phyloP scores from a whole-genome alignment of 2,113 vertebrate genomes.

The Chloebia gouldiae region DNA sequence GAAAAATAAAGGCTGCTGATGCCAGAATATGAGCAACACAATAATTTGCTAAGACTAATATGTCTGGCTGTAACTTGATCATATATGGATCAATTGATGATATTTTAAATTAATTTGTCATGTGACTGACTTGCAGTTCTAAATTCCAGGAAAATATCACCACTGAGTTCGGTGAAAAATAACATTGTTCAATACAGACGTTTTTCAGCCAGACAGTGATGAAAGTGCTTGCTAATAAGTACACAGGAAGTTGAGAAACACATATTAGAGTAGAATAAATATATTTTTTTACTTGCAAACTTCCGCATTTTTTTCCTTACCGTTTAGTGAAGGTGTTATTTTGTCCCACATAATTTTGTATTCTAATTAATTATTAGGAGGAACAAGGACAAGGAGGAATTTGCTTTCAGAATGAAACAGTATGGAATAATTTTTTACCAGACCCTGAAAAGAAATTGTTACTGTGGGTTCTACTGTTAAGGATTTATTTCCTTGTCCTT shows the following conservation, averaged over 20 bases:
- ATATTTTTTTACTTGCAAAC: background rate
- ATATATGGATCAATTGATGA: slow-evolving; percentile 83
- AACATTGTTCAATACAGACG: slow-evolving; percentile 73
- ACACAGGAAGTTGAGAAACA: background rate
- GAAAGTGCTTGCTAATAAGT: slow-evolving; percentile 58
- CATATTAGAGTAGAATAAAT: background rate
- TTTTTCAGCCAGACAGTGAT: slow-evolving; percentile 66
- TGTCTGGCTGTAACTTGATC: slow-evolving; percentile 80
- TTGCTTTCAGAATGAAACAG: background rate
- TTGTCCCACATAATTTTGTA: background rate
- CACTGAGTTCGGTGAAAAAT: slow-evolving; percentile 72
- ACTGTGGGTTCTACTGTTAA: background rate
- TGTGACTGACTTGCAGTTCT: slow-evolving; percentile 83
- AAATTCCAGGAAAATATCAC: slow-evolving; percentile 78
- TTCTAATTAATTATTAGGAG: background rate
- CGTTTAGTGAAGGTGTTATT: background rate
- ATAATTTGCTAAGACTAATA: slow-evolving; percentile 73
- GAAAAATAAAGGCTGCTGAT: slow-evolving; percentile 59
- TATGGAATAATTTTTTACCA: background rate
- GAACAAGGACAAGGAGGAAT: background rate
- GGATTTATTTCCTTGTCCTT: background rate
- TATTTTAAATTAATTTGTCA: slow-evolving; percentile 86
- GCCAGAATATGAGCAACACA: slow-evolving; percentile 63
- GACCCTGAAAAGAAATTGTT: background rate
- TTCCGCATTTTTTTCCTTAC: background rate